Conservation (phyloP, 2,888 invertebrate species). For the Scotopteryx bipunctaria region DNA sequence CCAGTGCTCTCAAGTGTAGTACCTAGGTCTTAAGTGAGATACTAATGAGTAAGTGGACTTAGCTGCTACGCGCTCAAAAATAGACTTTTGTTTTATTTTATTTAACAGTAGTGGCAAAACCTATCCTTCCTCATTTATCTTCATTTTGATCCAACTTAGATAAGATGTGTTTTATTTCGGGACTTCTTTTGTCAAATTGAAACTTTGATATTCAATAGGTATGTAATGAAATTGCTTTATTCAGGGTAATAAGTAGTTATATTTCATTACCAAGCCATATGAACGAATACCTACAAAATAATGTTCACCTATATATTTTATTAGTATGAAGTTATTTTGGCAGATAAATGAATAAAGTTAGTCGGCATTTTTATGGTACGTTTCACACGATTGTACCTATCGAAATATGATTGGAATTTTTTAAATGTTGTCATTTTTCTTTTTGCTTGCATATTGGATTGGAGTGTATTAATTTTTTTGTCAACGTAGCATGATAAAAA, state of each 20-base stretch:
- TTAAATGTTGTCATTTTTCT: slow-evolving; percentile 3
- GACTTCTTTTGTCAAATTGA: background rate
- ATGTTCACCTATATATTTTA: no score
- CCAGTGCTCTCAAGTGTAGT: no score
- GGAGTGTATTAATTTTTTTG: slow-evolving; percentile 30
- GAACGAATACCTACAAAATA: no score
- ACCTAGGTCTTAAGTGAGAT: no score
- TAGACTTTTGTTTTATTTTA: background rate
- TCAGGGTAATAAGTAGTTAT: background rate
- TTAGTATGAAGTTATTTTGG: no score
- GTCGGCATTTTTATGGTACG: no score
- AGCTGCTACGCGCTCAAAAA: background rate
- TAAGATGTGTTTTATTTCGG: background rate
- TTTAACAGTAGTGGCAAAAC: background rate
- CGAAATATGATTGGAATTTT: slow-evolving; percentile 1
- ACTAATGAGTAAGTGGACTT: no score
- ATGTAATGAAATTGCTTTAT: background rate
- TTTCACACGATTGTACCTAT: no score
- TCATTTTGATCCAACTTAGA: background rate
- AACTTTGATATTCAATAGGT: background rate
- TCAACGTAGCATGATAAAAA: slow-evolving; percentile 33
- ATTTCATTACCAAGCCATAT: no score
- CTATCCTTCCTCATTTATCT: background rate
- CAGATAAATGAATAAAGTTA: no score
- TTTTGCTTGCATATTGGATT: slow-evolving; percentile 15